Percentiles rank a stretch among this genome's conserved stretches.
phyloP scores from a whole-genome alignment of 1,140 invertebrate species.

The honey bee (Apis mellifera) region Amel_HAv3.1 CM009933.2:12171001-12171500 shows the following conservation, averaged over 20 bases:
- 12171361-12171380: slow-evolving; percentile 79
- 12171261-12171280: slow-evolving; percentile 81
- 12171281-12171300: slow-evolving; percentile 81
- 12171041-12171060: slow-evolving; percentile 69
- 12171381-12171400: slow-evolving; percentile 32
- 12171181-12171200: slow-evolving; percentile 2
- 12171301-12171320: slow-evolving; percentile 79
- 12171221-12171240: slow-evolving; percentile 69
- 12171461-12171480: neutral
- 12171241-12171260: slow-evolving; percentile 82
- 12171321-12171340: slow-evolving; percentile 77
- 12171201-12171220: neutral
- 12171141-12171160: slow-evolving; percentile 78
- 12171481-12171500: neutral
- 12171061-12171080: slow-evolving; percentile 67
- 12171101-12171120: slow-evolving; percentile 65
- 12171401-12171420: neutral
- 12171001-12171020: slow-evolving; percentile 74
- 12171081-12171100: slow-evolving; percentile 68
- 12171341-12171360: slow-evolving; percentile 78
- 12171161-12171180: slow-evolving; percentile 71
- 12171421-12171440: neutral
- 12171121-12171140: slow-evolving; percentile 78
- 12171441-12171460: neutral
- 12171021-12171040: slow-evolving; percentile 68